Base-by-base conservation (phyloP, 2,888 invertebrate species). In the Limnephilus rhombicus region DNA sequence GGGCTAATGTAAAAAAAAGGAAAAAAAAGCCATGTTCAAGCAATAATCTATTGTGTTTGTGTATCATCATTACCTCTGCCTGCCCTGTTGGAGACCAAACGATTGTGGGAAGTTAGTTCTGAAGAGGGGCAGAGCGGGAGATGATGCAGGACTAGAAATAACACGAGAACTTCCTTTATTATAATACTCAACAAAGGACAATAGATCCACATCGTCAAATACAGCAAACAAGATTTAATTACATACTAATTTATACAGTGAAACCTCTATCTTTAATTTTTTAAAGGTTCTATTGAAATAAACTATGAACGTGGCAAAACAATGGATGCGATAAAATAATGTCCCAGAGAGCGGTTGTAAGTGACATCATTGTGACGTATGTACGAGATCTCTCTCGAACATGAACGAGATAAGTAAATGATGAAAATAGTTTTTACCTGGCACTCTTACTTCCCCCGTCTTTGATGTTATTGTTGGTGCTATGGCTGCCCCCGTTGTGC, bases 81-180 rank as follows among this genome's bases (percentile, higher is more conserved):
- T 95, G 90, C 96, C 96, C 15, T 95, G 94, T 93, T 96, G 96
- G 89, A 97, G 96, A 92, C 97, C 97, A 94, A 97, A 98, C 45
- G 97, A 97, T 94, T 97, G 97, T 86, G 97, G 97, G 95, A 98
- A 98, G 94, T 97, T 97, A 86, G 97, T 97, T 95, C 98, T 96
- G 95, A 97, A 98, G 95, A 98, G 96, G 90, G 97, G 97, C 92
- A 96, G 96, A 83, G 97, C 97, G 45, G 97, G 97, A 91, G 97
- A 97, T 93, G 97, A 97, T 41, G 97, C 97, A 91, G 97, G 97
- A 94, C 97, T 97, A 95, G 15, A 95, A 95, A 94, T 81, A 87
- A 83, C 83, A 41, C 24, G 37, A 83, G 37, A 83, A 83, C 83
- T 83, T 37, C 83, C 83, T 24, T 83, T 37, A 83, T n/a, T 24